Evolutionary conservation across 2,113 vertebrate species (phyloP).

Genomic region (Cochlearius cochlearius): DNA sequence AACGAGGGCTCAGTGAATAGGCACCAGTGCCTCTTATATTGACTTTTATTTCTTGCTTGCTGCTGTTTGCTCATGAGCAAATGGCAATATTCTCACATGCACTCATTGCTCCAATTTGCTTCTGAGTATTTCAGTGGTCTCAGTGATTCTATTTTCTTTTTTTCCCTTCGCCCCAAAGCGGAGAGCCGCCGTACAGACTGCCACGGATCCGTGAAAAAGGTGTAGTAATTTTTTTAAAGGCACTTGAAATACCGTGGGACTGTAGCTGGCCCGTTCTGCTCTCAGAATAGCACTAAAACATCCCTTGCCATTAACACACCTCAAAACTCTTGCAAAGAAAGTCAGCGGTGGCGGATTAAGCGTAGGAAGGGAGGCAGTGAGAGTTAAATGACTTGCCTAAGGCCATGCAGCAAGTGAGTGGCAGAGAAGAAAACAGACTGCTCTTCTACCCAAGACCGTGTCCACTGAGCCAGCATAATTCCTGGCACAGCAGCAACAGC

Average conservation of each 20-base stretch:
- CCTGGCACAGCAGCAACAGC: slow-evolving; percentile 1
- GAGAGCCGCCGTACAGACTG: neutral
- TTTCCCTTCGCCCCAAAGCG: neutral
- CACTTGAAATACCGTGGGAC: neutral
- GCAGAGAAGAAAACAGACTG: neutral
- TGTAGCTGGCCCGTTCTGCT: neutral
- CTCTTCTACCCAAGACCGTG: neutral
- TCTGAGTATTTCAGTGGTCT: neutral
- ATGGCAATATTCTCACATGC: slow-evolving; percentile 16
- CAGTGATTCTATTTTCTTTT: neutral
- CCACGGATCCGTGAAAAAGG: rapidly evolving
- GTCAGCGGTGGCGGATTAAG: neutral
- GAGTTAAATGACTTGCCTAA: neutral
- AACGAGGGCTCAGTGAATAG: neutral
- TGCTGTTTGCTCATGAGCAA: slow-evolving; percentile 44
- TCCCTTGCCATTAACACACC: neutral
- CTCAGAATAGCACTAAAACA: neutral
- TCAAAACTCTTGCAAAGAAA: neutral
- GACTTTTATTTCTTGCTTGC: slow-evolving; percentile 33
- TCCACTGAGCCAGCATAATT: slow-evolving; percentile 32
- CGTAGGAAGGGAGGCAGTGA: neutral
- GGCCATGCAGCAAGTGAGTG: slow-evolving; percentile 11
- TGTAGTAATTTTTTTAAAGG: neutral
- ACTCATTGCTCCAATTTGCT: neutral
- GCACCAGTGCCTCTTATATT: neutral